These are phyloP conservation scores for Tetragnatha versicolor DNA, from an alignment of 1,140 invertebrate species.

Conservation along the genomic window DNA sequence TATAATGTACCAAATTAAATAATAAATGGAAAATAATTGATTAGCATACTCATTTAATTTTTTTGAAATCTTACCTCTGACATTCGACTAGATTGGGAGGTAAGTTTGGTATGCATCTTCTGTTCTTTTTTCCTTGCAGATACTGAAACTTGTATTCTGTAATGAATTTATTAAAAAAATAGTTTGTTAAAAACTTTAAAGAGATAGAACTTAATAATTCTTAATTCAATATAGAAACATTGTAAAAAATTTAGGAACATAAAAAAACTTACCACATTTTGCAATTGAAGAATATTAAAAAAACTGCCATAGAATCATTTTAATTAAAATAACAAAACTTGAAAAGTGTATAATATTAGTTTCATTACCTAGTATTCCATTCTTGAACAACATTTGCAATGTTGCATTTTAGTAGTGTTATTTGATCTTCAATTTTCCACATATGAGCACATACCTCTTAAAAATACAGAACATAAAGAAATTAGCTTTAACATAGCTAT, in stretches of 20 bases:
- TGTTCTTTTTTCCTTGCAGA: constrained; percentile 67
- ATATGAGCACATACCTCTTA: constrained; percentile 46
- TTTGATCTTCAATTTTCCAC: constrained; percentile 71
- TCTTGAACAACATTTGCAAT: constrained; percentile 72
- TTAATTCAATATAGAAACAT: too few species aligned
- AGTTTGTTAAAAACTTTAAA: too few species aligned
- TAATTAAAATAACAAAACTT: too few species aligned
- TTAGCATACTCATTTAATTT: too few species aligned
- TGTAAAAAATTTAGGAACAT: too few species aligned
- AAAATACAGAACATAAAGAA: constrained; percentile 6
- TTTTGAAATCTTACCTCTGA: constrained; percentile 41
- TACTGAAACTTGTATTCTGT: constrained; percentile 67
- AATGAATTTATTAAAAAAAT: background rate
- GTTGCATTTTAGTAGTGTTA: constrained; percentile 72
- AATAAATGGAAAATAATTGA: too few species aligned
- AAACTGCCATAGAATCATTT: too few species aligned
- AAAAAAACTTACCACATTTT: too few species aligned
- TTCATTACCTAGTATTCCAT: constrained; percentile 70
- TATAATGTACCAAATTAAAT: too few species aligned
- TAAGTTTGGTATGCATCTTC: constrained; percentile 60
- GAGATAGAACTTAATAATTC: too few species aligned
- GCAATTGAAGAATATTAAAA: too few species aligned
- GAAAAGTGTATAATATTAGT: too few species aligned
- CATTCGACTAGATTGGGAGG: constrained; percentile 2
- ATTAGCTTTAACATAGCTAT: background rate